Evolutionary conservation across 2,797 vertebrate species (phyloP).

Genomic region (Crotalus adamanteus): DNA sequence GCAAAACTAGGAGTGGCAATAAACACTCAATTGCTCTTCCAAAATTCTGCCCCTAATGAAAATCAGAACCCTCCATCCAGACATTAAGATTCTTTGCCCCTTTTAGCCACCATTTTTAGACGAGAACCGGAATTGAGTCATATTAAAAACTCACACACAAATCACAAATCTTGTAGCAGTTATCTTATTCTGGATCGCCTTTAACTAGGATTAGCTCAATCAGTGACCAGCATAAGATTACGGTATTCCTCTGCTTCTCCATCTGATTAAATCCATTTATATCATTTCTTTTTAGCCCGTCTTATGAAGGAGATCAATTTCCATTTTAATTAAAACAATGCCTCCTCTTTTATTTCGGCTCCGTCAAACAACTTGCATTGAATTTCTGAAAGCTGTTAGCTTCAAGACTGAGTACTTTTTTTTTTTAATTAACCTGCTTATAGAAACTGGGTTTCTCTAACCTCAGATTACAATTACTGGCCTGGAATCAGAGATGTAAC

Average conservation of each 20-base stretch:
- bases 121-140: neutral
- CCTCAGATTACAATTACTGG: neutral
- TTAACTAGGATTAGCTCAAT: slow-evolving; percentile 48
- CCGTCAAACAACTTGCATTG: slow-evolving; percentile 42
- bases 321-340: slow-evolving; percentile 62
- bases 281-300: slow-evolving; percentile 67
- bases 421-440: neutral
- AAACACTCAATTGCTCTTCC: neutral
- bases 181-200: slow-evolving; percentile 36
- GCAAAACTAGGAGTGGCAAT: neutral
- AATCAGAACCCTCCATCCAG: neutral
- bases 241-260: slow-evolving; percentile 25
- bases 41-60: neutral
- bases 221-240: slow-evolving; percentile 39
- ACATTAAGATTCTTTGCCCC: neutral
- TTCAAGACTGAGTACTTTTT: neutral
- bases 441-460: neutral
- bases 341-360: slow-evolving; percentile 48
- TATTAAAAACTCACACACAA: neutral
- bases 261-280: slow-evolving; percentile 63
- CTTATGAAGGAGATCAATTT: slow-evolving; percentile 64
- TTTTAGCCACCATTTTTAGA: neutral
- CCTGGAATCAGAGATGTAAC: slow-evolving; percentile 1
- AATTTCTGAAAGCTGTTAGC: slow-evolving; percentile 32
- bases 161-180: neutral